These are phyloP conservation scores for Sciurus niger DNA, from an alignment of 2,113 vertebrate genomes.

Conservation along the genomic window DNA sequence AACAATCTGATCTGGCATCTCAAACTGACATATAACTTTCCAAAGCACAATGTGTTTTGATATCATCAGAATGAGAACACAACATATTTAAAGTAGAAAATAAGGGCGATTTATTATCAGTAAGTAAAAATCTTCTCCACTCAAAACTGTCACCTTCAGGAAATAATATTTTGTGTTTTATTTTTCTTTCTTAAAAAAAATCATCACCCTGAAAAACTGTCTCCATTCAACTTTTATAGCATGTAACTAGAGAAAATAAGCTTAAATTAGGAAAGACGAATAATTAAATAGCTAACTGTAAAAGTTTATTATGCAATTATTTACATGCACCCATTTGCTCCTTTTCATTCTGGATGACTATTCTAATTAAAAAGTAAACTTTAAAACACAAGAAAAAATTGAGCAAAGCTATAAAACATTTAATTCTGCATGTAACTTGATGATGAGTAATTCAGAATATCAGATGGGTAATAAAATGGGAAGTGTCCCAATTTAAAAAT, in stretches of 20 bases:
- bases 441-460: constrained; percentile 48
- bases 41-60: background rate
- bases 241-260: constrained; percentile 57
- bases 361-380: constrained; percentile 6
- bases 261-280: constrained; percentile 18
- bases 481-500: constrained; percentile 41
- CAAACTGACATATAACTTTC: background rate
- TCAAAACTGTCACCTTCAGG: background rate
- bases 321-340: background rate
- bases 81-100: background rate
- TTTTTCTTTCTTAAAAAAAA: constrained; percentile 32
- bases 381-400: constrained; percentile 25
- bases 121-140: background rate
- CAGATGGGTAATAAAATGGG: constrained; percentile 34
- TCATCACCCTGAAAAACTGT: constrained; percentile 23
- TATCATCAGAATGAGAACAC: background rate
- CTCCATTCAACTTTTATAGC: background rate
- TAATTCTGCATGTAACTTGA: background rate
- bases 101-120: background rate
- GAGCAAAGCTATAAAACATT: constrained; percentile 37
- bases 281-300: constrained; percentile 55
- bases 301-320: constrained; percentile 63
- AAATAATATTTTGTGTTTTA: background rate
- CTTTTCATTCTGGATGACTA: constrained; percentile 46
- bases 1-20: background rate